Base-by-base conservation (phyloP, 2,888 invertebrate genomes). In the Nymphalis urticae region DNA sequence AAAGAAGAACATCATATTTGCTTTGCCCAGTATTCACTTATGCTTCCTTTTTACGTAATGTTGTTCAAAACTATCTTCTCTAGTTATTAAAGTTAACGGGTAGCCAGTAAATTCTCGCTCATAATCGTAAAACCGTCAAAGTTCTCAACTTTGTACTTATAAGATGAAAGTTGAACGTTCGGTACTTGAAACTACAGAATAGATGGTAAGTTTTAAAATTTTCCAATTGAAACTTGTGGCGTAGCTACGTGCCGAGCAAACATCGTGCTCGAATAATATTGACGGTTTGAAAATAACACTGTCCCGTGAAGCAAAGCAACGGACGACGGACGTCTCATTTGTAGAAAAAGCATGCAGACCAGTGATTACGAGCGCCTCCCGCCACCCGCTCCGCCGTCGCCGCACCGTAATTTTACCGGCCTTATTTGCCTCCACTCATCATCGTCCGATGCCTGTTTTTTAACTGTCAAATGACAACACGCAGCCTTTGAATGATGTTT, bases 311-410 rank as follows among this genome's bases (percentile, higher is more conserved):
- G 71, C 67, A 73, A 75, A 64, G 77, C 76, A 82, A 83, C 84
- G 77, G 82, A 83, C 84, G 77, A 83, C 84, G 77, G 82, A 83
- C 84, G 77, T 86, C 83, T 86, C 84, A 84, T 84, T 85, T 79
- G 80, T 76, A 80, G 77, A 80, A 80, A 83, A 84, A 82, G 79
- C 77, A 80, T 69, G 72, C 75, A 72, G 74, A 56, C 74, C 75
- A 75, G 78, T 85, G 80, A 85, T 86, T 85, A 85, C 79, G 73
- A 74, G 76, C 75, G 75, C 65, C 77, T 76, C 66, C 68, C 77
- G 76, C 66, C 66, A 70, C 69, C 48, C 58, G 61, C 62, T 21
- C 54, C 48, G 36, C 60, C 61, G 53, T 36, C 48, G 69, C 68
- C 76, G 74, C 76, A 79, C 78, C 75, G 79, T 83, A 80, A 82